Evolutionary conservation across 1,140 invertebrate species (phyloP).

Genomic region (Pristionchus pacificus): DNA sequence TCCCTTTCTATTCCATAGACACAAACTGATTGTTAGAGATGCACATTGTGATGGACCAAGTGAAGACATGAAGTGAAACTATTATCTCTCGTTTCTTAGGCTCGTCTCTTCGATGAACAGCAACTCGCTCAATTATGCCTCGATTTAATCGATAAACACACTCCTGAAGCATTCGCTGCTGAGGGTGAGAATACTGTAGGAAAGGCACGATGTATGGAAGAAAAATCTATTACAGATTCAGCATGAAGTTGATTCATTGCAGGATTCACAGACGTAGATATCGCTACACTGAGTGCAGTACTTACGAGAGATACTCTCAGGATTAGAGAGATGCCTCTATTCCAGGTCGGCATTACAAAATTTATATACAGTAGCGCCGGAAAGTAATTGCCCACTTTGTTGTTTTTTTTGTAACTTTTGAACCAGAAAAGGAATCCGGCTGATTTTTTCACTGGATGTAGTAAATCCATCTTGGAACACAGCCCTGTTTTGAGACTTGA

Average conservation of each 20-base stretch:
- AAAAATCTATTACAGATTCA: too few species aligned
- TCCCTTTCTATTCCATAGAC: neutral
- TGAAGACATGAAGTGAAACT: neutral
- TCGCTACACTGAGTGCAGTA: slow-evolving; percentile 74
- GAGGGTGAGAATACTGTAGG: slow-evolving; percentile 62
- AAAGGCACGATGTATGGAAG: neutral
- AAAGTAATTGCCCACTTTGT: too few species aligned
- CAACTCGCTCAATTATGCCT: slow-evolving; percentile 74
- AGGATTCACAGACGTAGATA: slow-evolving; percentile 77
- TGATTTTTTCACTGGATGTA: too few species aligned
- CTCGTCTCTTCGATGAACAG: slow-evolving; percentile 76
- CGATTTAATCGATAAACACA: slow-evolving; percentile 80
- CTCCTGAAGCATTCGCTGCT: slow-evolving; percentile 73
- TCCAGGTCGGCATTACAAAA: too few species aligned
- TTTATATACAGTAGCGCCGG: too few species aligned
- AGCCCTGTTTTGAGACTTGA: too few species aligned
- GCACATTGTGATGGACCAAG: too few species aligned
- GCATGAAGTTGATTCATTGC: too few species aligned
- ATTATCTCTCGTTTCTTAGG: slow-evolving; percentile 49
- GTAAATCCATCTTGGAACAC: too few species aligned
- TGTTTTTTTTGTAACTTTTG: too few species aligned
- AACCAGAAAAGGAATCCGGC: too few species aligned
- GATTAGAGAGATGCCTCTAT: slow-evolving; percentile 76
- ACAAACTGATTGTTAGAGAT: too few species aligned
- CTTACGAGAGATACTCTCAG: slow-evolving; percentile 76